Evolutionary conservation across 2,113 vertebrate species (phyloP).

Genomic region (Odontesthes bonariensis): DNA sequence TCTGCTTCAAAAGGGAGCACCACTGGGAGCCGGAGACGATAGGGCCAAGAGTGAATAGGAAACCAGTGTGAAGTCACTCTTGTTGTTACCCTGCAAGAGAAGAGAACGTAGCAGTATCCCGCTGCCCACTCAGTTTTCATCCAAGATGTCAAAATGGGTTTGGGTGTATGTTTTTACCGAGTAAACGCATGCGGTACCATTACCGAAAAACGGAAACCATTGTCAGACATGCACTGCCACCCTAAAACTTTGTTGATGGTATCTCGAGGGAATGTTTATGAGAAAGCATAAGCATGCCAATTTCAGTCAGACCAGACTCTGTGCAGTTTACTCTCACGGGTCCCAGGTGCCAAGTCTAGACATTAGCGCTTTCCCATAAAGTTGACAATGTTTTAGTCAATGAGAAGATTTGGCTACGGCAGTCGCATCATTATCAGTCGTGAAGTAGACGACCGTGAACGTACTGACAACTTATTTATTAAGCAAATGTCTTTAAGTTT

Average conservation of each 20-base stretch:
- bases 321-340: background rate
- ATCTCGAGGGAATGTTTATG: too few species aligned
- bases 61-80: slow-evolving; percentile 63
- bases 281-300: too few species aligned
- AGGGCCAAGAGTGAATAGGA: slow-evolving; percentile 51
- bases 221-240: too few species aligned
- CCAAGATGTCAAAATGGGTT: slow-evolving; percentile 22
- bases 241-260: background rate
- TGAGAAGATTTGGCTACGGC: too few species aligned
- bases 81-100: slow-evolving; percentile 47
- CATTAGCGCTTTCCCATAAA: too few species aligned
- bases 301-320: background rate
- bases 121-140: slow-evolving; percentile 32
- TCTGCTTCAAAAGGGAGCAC: slow-evolving; percentile 67
- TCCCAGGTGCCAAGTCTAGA: too few species aligned
- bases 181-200: background rate
- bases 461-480: too few species aligned
- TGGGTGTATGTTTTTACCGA: slow-evolving; percentile 2
- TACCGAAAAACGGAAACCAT: background rate
- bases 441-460: too few species aligned
- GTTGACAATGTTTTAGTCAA: too few species aligned
- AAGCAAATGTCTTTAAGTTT: too few species aligned
- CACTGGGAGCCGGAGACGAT: slow-evolving; percentile 57
- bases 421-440: too few species aligned
- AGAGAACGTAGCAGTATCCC: slow-evolving; percentile 47